Evolutionary conservation across 2,113 vertebrate genomes (phyloP).

Genomic region (Phocoena phocoena): DNA sequence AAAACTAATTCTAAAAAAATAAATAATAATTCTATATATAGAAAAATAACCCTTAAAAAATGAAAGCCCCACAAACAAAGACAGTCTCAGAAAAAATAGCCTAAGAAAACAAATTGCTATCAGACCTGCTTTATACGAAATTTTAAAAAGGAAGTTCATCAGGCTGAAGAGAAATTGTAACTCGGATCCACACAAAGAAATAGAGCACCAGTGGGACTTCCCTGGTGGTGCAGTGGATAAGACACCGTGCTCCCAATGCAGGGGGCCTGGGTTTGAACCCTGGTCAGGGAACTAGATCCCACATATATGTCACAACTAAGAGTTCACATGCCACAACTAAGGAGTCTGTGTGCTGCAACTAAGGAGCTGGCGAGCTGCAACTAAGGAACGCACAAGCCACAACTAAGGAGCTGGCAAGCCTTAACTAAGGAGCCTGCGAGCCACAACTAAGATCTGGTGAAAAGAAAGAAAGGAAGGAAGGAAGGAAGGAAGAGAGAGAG

Average conservation of each 20-base stretch:
- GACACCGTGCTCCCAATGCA: background rate
- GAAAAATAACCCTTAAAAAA: background rate
- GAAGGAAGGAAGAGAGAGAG: too few species aligned
- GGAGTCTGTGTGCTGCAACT: too few species aligned
- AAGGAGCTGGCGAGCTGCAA: too few species aligned
- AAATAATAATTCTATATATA: background rate
- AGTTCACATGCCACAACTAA: too few species aligned
- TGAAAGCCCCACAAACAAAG: background rate
- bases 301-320: too few species aligned
- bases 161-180: conserved; percentile 9
- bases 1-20: background rate
- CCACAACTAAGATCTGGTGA: too few species aligned
- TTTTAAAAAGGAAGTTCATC: background rate
- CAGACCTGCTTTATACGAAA: background rate
- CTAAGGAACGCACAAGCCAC: too few species aligned
- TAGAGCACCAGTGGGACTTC: background rate
- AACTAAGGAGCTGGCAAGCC: too few species aligned
- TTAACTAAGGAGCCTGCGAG: too few species aligned
- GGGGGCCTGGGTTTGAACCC: background rate
- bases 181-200: background rate
- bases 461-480: too few species aligned
- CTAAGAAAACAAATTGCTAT: background rate
- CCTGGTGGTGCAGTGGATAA: background rate
- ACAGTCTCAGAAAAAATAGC: background rate
- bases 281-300: background rate